Percentiles rank a stretch among this genome's conserved stretches.
These are phyloP conservation scores for Leptestheria dahalacensis DNA, from an alignment of 1,140 invertebrate genomes.

Conservation along the genomic window DNA sequence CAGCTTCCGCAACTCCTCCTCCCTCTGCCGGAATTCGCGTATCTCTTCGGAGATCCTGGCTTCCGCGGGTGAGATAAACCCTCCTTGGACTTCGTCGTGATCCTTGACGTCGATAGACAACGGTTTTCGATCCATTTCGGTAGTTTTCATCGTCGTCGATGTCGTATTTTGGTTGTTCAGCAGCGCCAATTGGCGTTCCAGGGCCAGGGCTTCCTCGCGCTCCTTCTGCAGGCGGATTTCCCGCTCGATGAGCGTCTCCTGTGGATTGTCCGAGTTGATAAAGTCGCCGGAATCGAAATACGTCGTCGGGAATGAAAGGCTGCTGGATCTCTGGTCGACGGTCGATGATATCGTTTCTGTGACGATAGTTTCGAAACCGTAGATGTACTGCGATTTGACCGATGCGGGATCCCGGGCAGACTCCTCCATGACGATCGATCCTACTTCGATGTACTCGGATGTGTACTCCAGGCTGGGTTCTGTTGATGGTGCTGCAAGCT, in stretches of 20 bases:
- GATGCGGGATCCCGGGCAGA: background rate
- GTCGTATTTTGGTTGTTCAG: too few species aligned
- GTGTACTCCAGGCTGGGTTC: background rate
- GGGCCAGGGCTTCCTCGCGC: slow-evolving; percentile 26
- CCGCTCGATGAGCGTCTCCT: slow-evolving; percentile 29
- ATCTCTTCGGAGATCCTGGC: slow-evolving; percentile 18
- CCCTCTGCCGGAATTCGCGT: slow-evolving; percentile 14
- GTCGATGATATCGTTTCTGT: background rate
- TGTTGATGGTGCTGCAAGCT: too few species aligned
- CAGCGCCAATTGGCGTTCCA: slow-evolving; percentile 21
- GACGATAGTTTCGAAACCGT: background rate
- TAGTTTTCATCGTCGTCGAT: too few species aligned
- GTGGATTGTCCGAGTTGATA: background rate
- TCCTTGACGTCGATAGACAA: background rate
- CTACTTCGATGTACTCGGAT: background rate
- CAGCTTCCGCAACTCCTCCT: slow-evolving; percentile 19
- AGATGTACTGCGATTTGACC: background rate
- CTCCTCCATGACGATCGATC: background rate
- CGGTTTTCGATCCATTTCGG: too few species aligned
- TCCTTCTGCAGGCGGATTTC: slow-evolving; percentile 31
- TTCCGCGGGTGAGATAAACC: slow-evolving; percentile 1
- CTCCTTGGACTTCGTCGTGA: background rate
- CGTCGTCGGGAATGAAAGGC: background rate
- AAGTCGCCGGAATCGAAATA: background rate
- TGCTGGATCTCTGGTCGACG: background rate